These are phyloP conservation scores for Pangasius krempfi DNA, from an alignment of 2,797 vertebrate genomes.

Conservation along the genomic window DNA sequence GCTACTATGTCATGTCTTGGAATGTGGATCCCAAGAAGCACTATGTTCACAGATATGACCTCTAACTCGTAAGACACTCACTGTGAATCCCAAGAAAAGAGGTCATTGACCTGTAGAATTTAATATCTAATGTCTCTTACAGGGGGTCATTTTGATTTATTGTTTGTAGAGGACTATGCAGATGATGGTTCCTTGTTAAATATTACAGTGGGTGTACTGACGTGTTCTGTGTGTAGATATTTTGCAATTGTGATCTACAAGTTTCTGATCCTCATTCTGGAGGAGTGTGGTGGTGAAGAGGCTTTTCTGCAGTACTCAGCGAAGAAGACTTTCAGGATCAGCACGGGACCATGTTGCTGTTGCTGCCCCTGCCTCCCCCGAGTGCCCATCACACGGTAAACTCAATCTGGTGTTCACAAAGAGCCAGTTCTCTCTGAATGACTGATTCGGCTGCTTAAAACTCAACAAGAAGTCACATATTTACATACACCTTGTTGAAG, in stretches of 20 bases:
- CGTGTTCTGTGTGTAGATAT: slow-evolving; percentile 69
- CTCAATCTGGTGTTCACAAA: not conserved
- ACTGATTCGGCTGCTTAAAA: not conserved
- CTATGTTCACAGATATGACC: slow-evolving; percentile 87
- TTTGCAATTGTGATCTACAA: slow-evolving; percentile 87
- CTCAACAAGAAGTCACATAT: not conserved
- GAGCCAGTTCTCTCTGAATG: not conserved
- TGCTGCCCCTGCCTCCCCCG: slow-evolving; percentile 81
- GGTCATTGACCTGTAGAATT: slow-evolving; percentile 9
- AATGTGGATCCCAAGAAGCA: slow-evolving; percentile 86
- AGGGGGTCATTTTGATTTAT: not conserved
- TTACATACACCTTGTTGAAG: not conserved
- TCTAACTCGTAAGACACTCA: slow-evolving; percentile 77
- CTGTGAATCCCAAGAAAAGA: not conserved
- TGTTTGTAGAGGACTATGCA: slow-evolving; percentile 8
- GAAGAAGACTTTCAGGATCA: slow-evolving; percentile 73
- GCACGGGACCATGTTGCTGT: slow-evolving; percentile 83
- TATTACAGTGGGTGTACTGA: slow-evolving; percentile 49
- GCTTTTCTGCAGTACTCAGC: slow-evolving; percentile 73
- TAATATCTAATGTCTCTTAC: slow-evolving; percentile 14
- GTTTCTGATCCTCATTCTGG: slow-evolving; percentile 80
- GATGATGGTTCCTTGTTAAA: slow-evolving; percentile 40
- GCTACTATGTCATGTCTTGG: slow-evolving; percentile 84
- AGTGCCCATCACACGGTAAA: slow-evolving; percentile 75
- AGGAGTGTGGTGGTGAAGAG: slow-evolving; percentile 79